Evolutionary conservation across 2,888 invertebrate species (phyloP), one percentile per base, ranked within the genome.

Genomic region (Tanytarsus gracilentus): DNA sequence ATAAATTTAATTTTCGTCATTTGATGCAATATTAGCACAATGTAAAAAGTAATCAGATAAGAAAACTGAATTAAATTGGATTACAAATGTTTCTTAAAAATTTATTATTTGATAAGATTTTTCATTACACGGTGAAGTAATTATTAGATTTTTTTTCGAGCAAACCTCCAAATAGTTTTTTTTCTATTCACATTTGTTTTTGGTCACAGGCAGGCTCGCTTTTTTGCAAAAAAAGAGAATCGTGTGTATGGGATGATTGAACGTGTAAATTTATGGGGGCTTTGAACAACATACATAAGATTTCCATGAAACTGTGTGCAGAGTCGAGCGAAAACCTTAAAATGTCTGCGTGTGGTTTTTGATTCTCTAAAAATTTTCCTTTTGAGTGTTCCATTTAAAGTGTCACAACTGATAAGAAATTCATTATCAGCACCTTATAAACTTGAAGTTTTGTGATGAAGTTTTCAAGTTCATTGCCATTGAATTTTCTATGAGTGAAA

Each of bases 181-280:
- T 5, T 9, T 33, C 33, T 33, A 33, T 33, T 33, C n/a, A 33
- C n/a, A 7, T 5, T 29, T 7, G 29, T 33, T n/a, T 9, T 33
- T 33, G 33, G 6, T 33, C 33, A 11, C 6, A 4, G 11, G 9
- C 33, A 33, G 3, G 9, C 33, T 4, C 6, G 9, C 33, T 11
- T 33, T 33, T n/a, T 33, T n/a, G 33, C 33, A 33, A 33, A 33
- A 29, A 33, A 33, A 33, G 33, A 11, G 33, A 11, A 33, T 56
- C 26, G 36, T 55, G 29, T 30, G 23, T 51, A 27, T 52, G n/a
- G 36, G 26, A 48, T 58, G 30, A 58, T 58, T 58, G 58, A 48
- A 58, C 48, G 48, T 48, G 48, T 30, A 58, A 58, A 58, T 58
- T 29, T 48, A 48, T 44, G 58, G 48, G 48, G 58, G 30, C 44